These are phyloP conservation scores for Dipodomys ordii DNA, from an alignment of 2,113 vertebrate species.

Conservation along the genomic window DNA sequence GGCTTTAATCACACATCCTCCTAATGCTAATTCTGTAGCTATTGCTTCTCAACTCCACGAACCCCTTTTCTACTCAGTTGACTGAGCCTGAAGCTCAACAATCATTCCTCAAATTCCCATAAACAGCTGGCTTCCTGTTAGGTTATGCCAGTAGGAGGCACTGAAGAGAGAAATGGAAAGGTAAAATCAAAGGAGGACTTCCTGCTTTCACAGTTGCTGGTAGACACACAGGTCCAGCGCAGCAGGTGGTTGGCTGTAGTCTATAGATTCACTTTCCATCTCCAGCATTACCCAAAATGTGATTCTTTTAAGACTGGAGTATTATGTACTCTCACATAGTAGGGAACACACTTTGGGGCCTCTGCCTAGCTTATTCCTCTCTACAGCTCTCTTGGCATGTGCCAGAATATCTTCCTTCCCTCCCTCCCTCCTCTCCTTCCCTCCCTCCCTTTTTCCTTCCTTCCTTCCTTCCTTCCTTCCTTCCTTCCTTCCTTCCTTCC, in stretches of 20 bases:
- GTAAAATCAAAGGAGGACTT: not conserved
- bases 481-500: rapidly evolving
- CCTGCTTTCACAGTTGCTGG: rapidly evolving
- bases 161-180: not conserved
- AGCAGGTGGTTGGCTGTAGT: not conserved
- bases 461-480: no score
- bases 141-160: not conserved
- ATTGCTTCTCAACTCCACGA: not conserved
- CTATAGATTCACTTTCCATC: not conserved
- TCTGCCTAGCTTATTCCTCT: not conserved
- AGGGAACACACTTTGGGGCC: not conserved
- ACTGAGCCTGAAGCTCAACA: not conserved
- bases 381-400: not conserved
- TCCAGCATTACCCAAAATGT: not conserved
- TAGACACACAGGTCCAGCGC: not conserved
- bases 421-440: not conserved
- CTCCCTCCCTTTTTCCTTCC: no score
- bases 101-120: not conserved
- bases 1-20: not conserved
- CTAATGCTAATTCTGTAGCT: not conserved
- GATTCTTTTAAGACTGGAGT: not conserved
- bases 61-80: not conserved
- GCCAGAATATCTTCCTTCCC: not conserved
- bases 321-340: not conserved
- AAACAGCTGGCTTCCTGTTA: not conserved